These are phyloP conservation scores for Celastrina argiolus DNA, from an alignment of 2,888 invertebrate genomes.

Conservation along the genomic window DNA sequence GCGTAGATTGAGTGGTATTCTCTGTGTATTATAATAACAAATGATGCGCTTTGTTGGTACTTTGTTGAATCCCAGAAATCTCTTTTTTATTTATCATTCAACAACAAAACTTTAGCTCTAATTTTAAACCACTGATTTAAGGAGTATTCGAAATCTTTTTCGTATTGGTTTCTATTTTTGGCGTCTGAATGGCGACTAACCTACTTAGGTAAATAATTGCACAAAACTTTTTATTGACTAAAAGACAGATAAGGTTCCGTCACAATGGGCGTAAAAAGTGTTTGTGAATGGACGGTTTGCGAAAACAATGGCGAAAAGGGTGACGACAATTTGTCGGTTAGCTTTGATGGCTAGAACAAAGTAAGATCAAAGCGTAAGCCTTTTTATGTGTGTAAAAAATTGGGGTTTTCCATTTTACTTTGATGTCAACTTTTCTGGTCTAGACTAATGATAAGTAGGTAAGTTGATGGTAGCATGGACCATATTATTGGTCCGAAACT, in stretches of 20 bases:
- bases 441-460: neutral
- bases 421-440: neutral
- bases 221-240: neutral
- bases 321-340: neutral
- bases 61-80: too few species aligned
- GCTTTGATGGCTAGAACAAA: neutral
- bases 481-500: too few species aligned
- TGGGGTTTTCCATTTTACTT: neutral
- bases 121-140: too few species aligned
- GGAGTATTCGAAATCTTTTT: too few species aligned
- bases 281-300: neutral
- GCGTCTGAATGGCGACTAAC: neutral
- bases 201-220: neutral
- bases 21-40: too few species aligned
- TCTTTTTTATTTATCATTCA: too few species aligned
- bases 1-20: too few species aligned
- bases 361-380: neutral
- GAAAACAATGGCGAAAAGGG: conserved; percentile 10
- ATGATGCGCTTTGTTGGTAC: too few species aligned
- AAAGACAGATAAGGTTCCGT: neutral
- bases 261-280: neutral
- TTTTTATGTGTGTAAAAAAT: neutral
- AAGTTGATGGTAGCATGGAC: too few species aligned
- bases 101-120: too few species aligned
- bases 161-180: neutral